Base-by-base conservation (phyloP, 2,797 vertebrate genomes). In the Emys orbicularis region DNA sequence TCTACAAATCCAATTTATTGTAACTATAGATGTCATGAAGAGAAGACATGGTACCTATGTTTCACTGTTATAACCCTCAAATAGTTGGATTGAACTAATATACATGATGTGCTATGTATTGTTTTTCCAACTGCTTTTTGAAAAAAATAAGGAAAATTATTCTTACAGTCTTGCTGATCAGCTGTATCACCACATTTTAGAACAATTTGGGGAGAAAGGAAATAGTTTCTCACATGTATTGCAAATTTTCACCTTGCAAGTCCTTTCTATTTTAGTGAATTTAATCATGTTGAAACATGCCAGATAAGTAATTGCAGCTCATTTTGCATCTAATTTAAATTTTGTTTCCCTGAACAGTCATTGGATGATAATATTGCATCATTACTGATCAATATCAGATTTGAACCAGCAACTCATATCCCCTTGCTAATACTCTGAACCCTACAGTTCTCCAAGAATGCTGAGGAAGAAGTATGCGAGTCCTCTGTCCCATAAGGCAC, bases 321-420 rank as follows among this genome's bases (percentile, higher is more conserved):
- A 0, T 72, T 79, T 50, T 83, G 59, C 76, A 1, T 54, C 47
- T 72, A 8, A 31, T 15, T 8, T 34, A 27, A 49, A 50, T 47
- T 25, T 68, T 1, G 0, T 2, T 2, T 0, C 82, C 53, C 41
- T 53, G 83, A 53, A 1, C 0, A 0, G 10, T 5, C 0, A 0
- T 0, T 34, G 74, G 21, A 9, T 54, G n/a, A 81, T 72, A 74
- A 16, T 7, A 44, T 80, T 41, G 0, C 0, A 27, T 12, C 77
- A 31, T 25, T 11, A 4, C 76, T 81, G 49, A 12, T 27, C 52
- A 0, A 0, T 31, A 57, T 53, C n/a, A 29, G 27, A 1, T 2
- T 47, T 82, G 83, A 86, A 65, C 53, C 86, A 31, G 47, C 0
- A 1, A 72, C 61, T 90, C 23, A 5, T 41, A 44, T 21, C 54